Base-by-base conservation (phyloP, 1,140 invertebrate species). In the Drosophila saltans region DNA sequence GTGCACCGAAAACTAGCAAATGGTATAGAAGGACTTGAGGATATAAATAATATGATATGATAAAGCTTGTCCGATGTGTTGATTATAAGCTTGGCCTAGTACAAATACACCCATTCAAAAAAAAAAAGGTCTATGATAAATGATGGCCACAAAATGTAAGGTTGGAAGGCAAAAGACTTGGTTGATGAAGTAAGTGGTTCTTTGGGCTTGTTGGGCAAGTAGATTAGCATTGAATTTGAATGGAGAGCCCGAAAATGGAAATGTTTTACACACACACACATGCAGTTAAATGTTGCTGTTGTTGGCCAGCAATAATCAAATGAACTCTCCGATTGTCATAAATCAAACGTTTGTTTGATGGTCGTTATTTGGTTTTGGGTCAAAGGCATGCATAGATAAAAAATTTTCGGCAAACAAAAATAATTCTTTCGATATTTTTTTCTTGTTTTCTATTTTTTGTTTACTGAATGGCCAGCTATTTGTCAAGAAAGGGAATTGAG, bases 211-310 rank as follows among this genome's bases (percentile, higher is more conserved):
- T 86, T 77, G 56, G 59, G 82, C 83, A 86, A 86, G 75, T 86
- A 73, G 83, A 86, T 86, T 86, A 86, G 83, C 83, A 86, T 86
- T 86, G 82, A 82, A 86, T 88, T 86, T 88, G 82, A 86, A 86
- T 86, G 69, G 83, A 79, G 21, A 6, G 8, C 45, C 7, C 3
- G 2, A 8, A 82, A 88, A 81, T 86, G 75, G 82, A 86, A 86
- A 86, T 88, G 80, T 88, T 86, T 82, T 76, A 63, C 75, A 69
- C 71, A 59, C 66, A 68, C 33, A 36, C 33, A 36, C 33, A 36
- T 36, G 33, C 6, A 30, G 41, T 59, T 43, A 39, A 69, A 36
- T 64, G 69, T 58, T 11, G 24, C 41, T 55, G 60, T 62, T 71
- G 52, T 61, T 59, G 28, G 70, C 69, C 56, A 66, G 82, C 75